Evolutionary conservation across 2,113 vertebrate species (phyloP), one percentile per base, ranked within the genome.

Genomic region (Ophthalmolycus amberensis): DNA sequence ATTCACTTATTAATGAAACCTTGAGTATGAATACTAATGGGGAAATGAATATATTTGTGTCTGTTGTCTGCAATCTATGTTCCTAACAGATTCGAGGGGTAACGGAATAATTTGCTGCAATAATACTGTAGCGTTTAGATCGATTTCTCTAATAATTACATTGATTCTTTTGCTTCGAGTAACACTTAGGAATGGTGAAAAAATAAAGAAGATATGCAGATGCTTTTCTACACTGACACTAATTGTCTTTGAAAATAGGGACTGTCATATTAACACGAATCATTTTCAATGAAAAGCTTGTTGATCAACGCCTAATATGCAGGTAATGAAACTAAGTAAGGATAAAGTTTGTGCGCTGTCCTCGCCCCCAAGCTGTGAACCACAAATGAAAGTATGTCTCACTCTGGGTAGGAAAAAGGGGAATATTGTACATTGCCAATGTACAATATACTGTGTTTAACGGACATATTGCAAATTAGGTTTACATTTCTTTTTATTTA

Each of bases 81-180:
- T 54, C 32, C 27, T 27, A 27, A 27, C 27, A 27, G 27, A 27
- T 27, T 27, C 27, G 27, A 27, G 27, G 27, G 27, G 27, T 27
- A 27, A 27, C 27, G 27, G 1, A 27, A 1, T 27, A 27, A 27
- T 27, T 27, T 27, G 27, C 27, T 27, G 27, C 65, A 71, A 34
- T 69, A 77, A 63, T 84, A 87, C 87, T 85, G 83, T 79, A 77
- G 15, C 66, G 86, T 84, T 87, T 79, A 46, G 84, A 85, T 58
- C 64, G 22, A 37, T 42, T 78, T 60, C 78, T 77, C 56, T 66
- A 84, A 73, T 22, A 75, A 83, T 74, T 71, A 68, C 2, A 65
- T 6, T 25, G 32, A 18, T 74, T 59, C 22, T 9, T 78, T 66
- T 77, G 25, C 58, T 60, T 29, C 63, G 27, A 27, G 27, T 27